Conservation (phyloP, 2,113 vertebrate genomes). For the Tyrannus savana region DNA sequence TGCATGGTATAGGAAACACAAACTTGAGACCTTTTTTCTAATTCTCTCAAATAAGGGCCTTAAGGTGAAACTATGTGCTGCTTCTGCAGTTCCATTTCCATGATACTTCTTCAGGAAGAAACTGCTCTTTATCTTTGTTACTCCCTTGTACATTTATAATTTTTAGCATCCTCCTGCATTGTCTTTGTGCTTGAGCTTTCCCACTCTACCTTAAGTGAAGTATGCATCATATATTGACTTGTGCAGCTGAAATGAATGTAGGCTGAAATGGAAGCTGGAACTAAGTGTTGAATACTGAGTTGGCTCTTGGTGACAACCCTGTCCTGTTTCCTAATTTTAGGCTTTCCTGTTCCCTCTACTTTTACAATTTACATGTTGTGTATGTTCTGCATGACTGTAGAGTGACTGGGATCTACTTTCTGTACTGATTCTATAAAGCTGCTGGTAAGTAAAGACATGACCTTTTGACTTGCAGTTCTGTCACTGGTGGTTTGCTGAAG, state of each 20-base stretch:
- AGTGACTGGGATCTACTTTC: neutral
- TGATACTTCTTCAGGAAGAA: neutral
- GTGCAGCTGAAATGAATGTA: neutral
- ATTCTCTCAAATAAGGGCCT: neutral
- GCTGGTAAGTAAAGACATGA: neutral
- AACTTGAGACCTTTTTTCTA: accelerated
- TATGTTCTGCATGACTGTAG: neutral
- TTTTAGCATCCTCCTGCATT: neutral
- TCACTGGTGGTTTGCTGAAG: neutral
- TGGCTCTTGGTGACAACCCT: neutral
- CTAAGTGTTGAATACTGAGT: neutral
- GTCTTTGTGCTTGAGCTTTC: neutral
- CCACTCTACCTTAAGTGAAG: neutral
- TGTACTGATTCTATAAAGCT: neutral
- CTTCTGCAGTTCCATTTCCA: neutral
- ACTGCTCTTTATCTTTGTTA: neutral
- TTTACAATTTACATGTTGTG: neutral
- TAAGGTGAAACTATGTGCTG: neutral
- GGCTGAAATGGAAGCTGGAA: neutral
- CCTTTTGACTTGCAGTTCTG: neutral
- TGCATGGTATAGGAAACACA: neutral
- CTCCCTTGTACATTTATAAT: neutral
- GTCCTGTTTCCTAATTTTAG: neutral
- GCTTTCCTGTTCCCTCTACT: neutral
- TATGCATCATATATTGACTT: neutral